Evolutionary conservation across 2,113 vertebrate genomes (phyloP), one percentile per base, ranked within the genome.

Genomic region (Charina bottae): DNA sequence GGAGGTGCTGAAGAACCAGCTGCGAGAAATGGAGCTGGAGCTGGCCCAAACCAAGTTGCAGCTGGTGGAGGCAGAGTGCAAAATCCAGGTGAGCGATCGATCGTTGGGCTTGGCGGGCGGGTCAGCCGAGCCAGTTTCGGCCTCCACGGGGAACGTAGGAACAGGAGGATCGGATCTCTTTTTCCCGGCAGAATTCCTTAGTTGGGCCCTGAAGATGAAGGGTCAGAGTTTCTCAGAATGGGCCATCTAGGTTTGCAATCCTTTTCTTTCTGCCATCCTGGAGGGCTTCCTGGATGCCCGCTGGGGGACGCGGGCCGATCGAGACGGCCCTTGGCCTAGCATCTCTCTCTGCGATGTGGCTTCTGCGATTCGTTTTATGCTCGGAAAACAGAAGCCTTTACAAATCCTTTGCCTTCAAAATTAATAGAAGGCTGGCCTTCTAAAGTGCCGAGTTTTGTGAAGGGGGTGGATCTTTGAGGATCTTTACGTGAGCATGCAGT

Each of bases 21-120:
- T 99, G 94, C 98, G 99, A 68, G 99, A 99, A 94, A 99, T 99
- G 99, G 99, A 99, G 95, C 98, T 99, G 54, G 99, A 99, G 91
- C 97, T 99, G 93, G 99, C 99, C 10, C 99, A 99, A 97, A 99
- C 99, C 96, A 99, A 99, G 96, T 96, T 99, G 95, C 99, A 99
- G 97, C 95, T 99, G 96, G 99, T 99, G 94, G 99, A 99, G 95
- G 99, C 99, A 0, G 99, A 99, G 97, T 99, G 99, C 96, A 99
- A 99, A 97, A 99, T 99, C 92, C 99, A 99, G 99, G 99, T 99
- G 97, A 93, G 26, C 23, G 42, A 55, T 26, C 23, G 42, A 55
- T 26, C 0, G 11, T 10, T 8, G 49, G 0, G 53, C 9, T 9
- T 1, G 12, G 62, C 4, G 26, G 8, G n/a, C n/a, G n/a, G n/a